Conservation (phyloP, 2,113 vertebrate genomes). For the Uropsilus gracilis region DNA sequence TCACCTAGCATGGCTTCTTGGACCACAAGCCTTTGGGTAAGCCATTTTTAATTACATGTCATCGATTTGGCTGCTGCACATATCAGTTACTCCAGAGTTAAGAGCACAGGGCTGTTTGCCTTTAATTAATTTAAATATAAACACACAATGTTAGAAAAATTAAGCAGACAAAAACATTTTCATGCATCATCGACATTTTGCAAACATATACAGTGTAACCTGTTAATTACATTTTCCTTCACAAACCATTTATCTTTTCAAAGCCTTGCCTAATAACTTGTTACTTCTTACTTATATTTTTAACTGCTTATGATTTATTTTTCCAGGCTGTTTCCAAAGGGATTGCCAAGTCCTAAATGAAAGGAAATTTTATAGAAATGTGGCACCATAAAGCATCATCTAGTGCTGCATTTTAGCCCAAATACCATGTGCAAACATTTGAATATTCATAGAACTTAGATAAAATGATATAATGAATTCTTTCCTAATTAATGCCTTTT, state of each 20-base stretch:
- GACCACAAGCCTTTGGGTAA: background rate
- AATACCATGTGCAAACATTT: background rate
- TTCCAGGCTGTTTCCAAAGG: conserved; percentile 41
- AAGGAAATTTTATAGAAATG: conserved; percentile 17
- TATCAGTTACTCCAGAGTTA: conserved; percentile 49
- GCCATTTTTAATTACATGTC: background rate
- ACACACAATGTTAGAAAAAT: conserved; percentile 69
- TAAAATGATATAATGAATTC: background rate
- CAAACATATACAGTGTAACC: conserved; percentile 74
- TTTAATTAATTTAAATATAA: conserved; percentile 78
- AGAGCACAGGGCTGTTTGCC: conserved; percentile 52
- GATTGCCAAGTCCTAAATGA: conserved; percentile 16
- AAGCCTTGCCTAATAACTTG: conserved; percentile 65
- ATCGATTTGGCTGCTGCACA: background rate
- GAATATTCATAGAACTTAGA: background rate
- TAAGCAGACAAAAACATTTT: conserved; percentile 79
- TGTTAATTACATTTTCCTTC: conserved; percentile 78
- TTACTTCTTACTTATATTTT: conserved; percentile 69
- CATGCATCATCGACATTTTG: conserved; percentile 75
- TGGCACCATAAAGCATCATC: background rate
- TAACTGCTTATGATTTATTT: conserved; percentile 58
- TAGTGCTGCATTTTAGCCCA: background rate
- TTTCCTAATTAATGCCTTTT: background rate
- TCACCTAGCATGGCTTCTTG: background rate
- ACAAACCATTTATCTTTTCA: conserved; percentile 74